Evolutionary conservation across 2,797 vertebrate species (phyloP).

Genomic region (Helostoma temminkii): DNA sequence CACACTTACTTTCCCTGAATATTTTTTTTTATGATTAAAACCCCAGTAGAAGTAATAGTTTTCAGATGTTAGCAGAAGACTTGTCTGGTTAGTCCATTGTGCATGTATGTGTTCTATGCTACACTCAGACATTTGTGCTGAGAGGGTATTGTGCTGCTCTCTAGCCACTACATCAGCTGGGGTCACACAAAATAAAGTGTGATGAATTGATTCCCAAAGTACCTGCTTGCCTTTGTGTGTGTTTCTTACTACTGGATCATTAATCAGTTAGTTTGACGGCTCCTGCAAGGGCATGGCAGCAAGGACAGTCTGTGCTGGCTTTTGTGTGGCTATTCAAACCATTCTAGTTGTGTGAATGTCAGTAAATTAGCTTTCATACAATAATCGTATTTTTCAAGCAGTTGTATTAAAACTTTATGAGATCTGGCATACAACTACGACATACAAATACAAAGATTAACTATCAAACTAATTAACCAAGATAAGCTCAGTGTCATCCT

Average conservation of each 20-base stretch:
- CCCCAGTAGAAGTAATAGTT: slow-evolving; percentile 22
- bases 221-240: slow-evolving; percentile 69
- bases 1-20: not conserved
- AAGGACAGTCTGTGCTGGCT: slow-evolving; percentile 55
- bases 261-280: slow-evolving; percentile 73
- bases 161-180: slow-evolving; percentile 50
- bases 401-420: not conserved
- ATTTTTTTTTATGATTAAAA: slow-evolving; percentile 21
- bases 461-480: not conserved
- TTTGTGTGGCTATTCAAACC: slow-evolving; percentile 44
- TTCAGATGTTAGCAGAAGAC: slow-evolving; percentile 20
- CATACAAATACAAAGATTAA: not conserved
- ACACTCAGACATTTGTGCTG: slow-evolving; percentile 50
- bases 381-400: not conserved
- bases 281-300: slow-evolving; percentile 70
- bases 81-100: slow-evolving; percentile 6
- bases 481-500: slow-evolving; percentile 37
- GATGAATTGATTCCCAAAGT: slow-evolving; percentile 76
- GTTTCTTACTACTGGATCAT: slow-evolving; percentile 69
- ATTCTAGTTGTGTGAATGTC: slow-evolving; percentile 23
- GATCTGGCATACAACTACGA: not conserved
- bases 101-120: slow-evolving; percentile 15
- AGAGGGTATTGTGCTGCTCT: slow-evolving; percentile 61
- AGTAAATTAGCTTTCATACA: slow-evolving; percentile 13
- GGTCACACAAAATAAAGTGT: slow-evolving; percentile 78